Evolutionary conservation across 92 coral and sea anemone species (phyloP).

Genomic region (Zoanthus sansibaricus): DNA sequence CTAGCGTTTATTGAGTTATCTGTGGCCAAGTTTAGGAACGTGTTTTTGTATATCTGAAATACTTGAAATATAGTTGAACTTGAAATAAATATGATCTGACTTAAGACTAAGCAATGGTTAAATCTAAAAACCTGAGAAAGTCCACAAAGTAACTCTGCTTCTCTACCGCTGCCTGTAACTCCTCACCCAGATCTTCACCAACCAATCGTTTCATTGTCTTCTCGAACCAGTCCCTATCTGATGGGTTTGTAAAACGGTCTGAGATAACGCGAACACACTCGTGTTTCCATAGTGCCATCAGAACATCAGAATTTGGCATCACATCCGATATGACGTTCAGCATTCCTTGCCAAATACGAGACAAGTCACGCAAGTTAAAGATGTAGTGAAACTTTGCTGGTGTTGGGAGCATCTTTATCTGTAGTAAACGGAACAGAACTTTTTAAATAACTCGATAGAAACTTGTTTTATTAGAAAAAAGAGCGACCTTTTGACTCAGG

Average conservation of each 20-base stretch:
- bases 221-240: constrained; percentile 98
- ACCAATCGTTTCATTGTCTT: constrained; percentile 91
- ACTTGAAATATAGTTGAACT: too few species aligned
- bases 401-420: constrained; percentile 98
- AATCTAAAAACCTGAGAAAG: constrained; percentile 78
- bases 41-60: too few species aligned
- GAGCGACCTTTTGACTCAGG: too few species aligned
- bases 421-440: not conserved
- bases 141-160: constrained; percentile 86
- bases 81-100: not conserved
- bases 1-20: too few species aligned
- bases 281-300: constrained; percentile 94
- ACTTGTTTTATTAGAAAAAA: not conserved
- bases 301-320: constrained; percentile 62
- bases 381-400: constrained; percentile 99
- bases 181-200: constrained; percentile 93
- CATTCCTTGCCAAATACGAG: constrained; percentile 98
- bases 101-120: not conserved
- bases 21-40: too few species aligned
- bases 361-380: constrained; percentile 97
- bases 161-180: constrained; percentile 73
- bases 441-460: not conserved
- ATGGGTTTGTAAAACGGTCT: constrained; percentile 90
- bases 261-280: constrained; percentile 93
- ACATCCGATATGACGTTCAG: constrained; percentile 88